Conservation (phyloP, 2,888 invertebrate species). For the Mythimna loreyi region DNA sequence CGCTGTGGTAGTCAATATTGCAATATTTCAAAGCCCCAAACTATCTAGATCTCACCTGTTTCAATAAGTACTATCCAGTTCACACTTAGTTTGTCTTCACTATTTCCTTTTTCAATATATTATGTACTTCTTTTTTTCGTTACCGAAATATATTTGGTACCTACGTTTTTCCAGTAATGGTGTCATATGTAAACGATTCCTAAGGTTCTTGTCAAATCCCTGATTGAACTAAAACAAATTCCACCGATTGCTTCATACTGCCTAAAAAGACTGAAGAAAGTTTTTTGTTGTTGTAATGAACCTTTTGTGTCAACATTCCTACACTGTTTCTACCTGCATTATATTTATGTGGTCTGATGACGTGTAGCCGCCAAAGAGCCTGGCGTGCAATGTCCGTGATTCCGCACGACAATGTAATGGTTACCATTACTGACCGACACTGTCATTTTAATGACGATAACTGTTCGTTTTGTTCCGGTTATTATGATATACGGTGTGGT, state of each 20-base stretch:
- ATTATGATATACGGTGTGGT: slow-evolving; percentile 2
- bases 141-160: background rate
- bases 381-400: slow-evolving; percentile 38
- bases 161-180: background rate
- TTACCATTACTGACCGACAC: slow-evolving; percentile 23
- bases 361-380: slow-evolving; percentile 21
- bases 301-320: background rate
- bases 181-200: no score
- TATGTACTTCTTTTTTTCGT: no score
- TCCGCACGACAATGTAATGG: slow-evolving; percentile 35
- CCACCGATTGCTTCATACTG: no score
- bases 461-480: slow-evolving; percentile 24
- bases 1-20: no score
- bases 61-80: no score
- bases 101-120: no score
- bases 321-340: slow-evolving; percentile 6
- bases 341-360: slow-evolving; percentile 9
- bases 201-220: no score
- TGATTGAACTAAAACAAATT: no score
- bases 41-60: no score
- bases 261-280: no score
- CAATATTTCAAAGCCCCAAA: no score
- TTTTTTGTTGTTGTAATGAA: slow-evolving; percentile 10
- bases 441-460: slow-evolving; percentile 35
- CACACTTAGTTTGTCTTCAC: background rate